phyloP scores from a whole-genome alignment of 2,888 invertebrate genomes.

The Macroteleia sp. region DNA sequence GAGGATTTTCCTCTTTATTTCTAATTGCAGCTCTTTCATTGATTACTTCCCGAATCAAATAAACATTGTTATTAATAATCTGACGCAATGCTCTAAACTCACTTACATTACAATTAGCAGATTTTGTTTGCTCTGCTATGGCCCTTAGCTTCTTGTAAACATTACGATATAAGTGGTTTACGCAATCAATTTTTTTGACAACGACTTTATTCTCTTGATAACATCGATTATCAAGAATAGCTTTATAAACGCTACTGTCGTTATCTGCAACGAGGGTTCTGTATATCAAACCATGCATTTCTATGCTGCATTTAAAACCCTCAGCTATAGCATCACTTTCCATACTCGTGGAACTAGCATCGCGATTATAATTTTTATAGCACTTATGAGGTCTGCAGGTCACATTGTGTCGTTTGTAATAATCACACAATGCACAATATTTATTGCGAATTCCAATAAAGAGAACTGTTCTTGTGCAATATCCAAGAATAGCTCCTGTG shows the following conservation, averaged over 20 bases:
- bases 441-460: constrained; percentile 69
- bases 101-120: background rate
- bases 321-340: constrained; percentile 23
- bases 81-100: background rate
- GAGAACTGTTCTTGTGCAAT: constrained; percentile 51
- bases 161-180: constrained; percentile 52
- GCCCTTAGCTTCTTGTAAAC: constrained; percentile 10
- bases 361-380: constrained; percentile 67
- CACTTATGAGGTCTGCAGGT: constrained; percentile 26
- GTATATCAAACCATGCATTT: constrained; percentile 37
- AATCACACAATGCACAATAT: background rate
- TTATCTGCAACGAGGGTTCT: constrained; percentile 39
- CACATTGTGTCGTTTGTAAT: constrained; percentile 8
- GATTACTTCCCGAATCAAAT: background rate
- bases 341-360: constrained; percentile 23
- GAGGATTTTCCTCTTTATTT: background rate
- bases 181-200: constrained; percentile 50
- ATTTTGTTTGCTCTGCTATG: background rate
- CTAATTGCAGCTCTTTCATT: background rate
- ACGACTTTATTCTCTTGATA: constrained; percentile 35
- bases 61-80: background rate
- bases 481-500: constrained; percentile 43
- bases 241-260: constrained; percentile 45
- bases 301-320: constrained; percentile 20
- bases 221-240: constrained; percentile 32